A percentile compares a stretch with the other conserved stretches of the same genome.
These are phyloP conservation scores for Ceuthmochares aereus DNA, from an alignment of 2,113 vertebrate genomes.

Conservation along the genomic window DNA sequence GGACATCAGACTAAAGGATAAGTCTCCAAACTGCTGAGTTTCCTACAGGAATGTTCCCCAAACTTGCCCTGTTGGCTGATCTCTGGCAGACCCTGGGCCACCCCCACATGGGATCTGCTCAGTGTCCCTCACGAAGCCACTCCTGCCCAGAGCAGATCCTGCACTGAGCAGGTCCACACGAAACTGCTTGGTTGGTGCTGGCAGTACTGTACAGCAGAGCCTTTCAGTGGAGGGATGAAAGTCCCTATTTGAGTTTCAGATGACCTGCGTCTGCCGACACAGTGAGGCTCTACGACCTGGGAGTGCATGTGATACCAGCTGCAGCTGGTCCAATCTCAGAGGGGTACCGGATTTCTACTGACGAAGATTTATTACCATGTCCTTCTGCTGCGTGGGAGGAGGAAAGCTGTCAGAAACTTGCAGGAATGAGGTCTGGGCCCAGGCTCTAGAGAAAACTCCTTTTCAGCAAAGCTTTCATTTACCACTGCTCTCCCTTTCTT, in stretches of 20 bases:
- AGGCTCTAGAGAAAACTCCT: not conserved
- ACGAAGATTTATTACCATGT: conserved; percentile 39
- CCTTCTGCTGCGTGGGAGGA: not conserved
- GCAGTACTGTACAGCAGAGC: not conserved
- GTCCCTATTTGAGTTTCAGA: not conserved
- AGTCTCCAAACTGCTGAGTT: not conserved
- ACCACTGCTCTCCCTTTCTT: not conserved
- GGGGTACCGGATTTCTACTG: not conserved
- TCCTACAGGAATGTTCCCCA: not conserved
- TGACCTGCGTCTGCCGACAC: not conserved
- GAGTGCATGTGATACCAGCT: rapidly evolving
- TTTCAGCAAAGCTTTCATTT: conserved; percentile 34
- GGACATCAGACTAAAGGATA: not conserved
- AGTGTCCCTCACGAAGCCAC: not conserved
- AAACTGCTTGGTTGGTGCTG: rapidly evolving
- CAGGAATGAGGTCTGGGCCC: not conserved
- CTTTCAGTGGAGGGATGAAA: not conserved
- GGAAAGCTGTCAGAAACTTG: conserved; percentile 26
- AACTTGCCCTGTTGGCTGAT: rapidly evolving
- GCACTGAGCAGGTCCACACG: not conserved
- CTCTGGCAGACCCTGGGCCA: not conserved
- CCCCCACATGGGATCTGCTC: not conserved
- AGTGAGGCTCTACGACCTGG: not conserved
- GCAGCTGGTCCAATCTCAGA: rapidly evolving
- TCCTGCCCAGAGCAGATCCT: not conserved